Percentiles rank a stretch among this genome's conserved stretches.
Conservation (phyloP, 2,113 vertebrate genomes). For the Diglossa brunneiventris region DNA sequence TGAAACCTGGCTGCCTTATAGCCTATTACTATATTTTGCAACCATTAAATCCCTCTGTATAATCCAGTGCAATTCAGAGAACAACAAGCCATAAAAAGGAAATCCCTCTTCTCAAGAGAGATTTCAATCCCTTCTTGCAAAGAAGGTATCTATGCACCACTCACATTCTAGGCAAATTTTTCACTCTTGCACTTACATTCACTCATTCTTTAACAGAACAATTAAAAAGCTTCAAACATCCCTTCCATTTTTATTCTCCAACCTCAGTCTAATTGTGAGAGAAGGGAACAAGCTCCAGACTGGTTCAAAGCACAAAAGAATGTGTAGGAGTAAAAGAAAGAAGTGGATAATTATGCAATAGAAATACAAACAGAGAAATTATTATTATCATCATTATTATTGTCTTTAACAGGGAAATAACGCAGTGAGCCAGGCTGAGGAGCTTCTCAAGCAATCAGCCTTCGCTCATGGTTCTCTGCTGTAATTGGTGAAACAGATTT, state of each 20-base stretch:
- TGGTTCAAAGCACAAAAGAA: not conserved
- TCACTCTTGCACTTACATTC: not conserved
- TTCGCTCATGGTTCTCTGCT: not conserved
- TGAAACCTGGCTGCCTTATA: not conserved
- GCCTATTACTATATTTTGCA: not conserved
- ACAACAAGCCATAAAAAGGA: not conserved
- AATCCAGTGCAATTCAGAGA: not conserved
- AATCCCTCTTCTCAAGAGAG: not conserved
- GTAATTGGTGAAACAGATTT: not conserved
- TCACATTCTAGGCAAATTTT: not conserved
- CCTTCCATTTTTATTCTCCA: not conserved
- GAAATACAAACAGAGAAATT: not conserved
- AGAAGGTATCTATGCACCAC: not conserved
- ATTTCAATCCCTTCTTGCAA: not conserved
- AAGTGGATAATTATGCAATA: not conserved
- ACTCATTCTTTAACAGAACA: not conserved
- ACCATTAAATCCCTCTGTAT: not conserved
- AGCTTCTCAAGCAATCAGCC: not conserved
- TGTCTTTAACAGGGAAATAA: not conserved
- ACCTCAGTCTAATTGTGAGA: not conserved
- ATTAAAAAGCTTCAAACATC: not conserved
- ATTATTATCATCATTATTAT: not conserved
- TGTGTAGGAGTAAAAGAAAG: not conserved
- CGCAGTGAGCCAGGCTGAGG: not conserved
- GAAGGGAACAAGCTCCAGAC: not conserved